These are phyloP conservation scores for Rhadinocentrus ornatus DNA, from an alignment of 2,797 vertebrate species.

Conservation along the genomic window DNA sequence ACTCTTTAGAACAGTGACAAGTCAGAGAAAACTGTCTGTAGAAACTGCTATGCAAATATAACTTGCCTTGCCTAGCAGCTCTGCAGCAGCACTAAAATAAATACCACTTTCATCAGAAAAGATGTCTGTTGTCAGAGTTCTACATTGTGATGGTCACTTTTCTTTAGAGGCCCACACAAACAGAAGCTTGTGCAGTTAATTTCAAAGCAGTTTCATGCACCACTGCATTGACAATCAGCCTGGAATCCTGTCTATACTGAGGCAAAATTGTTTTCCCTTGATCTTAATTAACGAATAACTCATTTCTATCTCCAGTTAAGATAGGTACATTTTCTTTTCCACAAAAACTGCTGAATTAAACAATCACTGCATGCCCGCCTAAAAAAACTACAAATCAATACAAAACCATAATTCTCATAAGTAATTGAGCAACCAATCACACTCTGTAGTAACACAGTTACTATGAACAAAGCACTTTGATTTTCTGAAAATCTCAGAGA, in stretches of 20 bases:
- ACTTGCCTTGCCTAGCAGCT: background rate
- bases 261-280: background rate
- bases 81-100: background rate
- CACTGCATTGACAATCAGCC: background rate
- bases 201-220: background rate
- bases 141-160: background rate
- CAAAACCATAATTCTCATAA: conserved; percentile 53
- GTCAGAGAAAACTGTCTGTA: background rate
- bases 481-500: conserved; percentile 46
- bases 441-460: conserved; percentile 16
- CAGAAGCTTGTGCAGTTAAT: background rate
- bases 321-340: background rate
- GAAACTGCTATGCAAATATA: too few relatives aligned
- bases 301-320: background rate
- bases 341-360: background rate
- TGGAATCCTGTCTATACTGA: background rate
- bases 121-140: background rate
- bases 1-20: background rate
- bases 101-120: background rate
- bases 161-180: background rate
- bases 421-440: conserved; percentile 14
- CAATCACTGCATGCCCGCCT: background rate
- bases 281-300: background rate
- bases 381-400: conserved; percentile 51
- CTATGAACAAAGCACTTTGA: conserved; percentile 38